Evolutionary conservation across 2,888 invertebrate genomes (phyloP).

Genomic region (Aphidoletes aphidimyza): DNA sequence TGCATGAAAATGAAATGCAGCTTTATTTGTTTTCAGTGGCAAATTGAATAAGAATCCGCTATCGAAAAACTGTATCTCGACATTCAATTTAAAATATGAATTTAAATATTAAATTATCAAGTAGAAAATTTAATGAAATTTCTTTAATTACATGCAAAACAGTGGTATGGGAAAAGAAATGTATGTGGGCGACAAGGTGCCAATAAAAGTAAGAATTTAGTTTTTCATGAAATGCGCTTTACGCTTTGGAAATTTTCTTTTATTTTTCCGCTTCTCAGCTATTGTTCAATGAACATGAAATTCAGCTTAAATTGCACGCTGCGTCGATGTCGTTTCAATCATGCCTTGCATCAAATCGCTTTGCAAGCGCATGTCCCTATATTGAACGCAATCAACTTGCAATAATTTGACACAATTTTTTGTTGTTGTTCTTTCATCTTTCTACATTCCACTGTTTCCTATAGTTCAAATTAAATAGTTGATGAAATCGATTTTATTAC

Average conservation of each 20-base stretch:
- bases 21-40: background rate
- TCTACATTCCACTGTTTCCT: background rate
- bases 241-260: background rate
- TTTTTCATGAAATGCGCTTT: background rate
- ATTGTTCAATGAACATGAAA: slow-evolving; percentile 25
- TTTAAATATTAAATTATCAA: background rate
- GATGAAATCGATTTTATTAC: background rate
- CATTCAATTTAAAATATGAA: background rate
- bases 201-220: too few species aligned
- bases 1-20: background rate
- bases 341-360: slow-evolving; percentile 32
- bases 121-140: background rate
- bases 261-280: slow-evolving; percentile 12
- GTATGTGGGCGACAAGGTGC: background rate
- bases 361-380: background rate
- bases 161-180: background rate
- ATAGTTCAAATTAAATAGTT: slow-evolving; percentile 23
- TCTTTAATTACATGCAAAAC: background rate
- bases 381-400: slow-evolving; percentile 34
- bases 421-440: background rate
- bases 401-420: slow-evolving; percentile 48
- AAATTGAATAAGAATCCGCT: background rate
- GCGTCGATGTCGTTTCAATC: slow-evolving; percentile 9
- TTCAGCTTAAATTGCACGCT: slow-evolving; percentile 14
- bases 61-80: background rate